Conservation (phyloP, 2,113 vertebrate species). For the Anthoscopus minutus region DNA sequence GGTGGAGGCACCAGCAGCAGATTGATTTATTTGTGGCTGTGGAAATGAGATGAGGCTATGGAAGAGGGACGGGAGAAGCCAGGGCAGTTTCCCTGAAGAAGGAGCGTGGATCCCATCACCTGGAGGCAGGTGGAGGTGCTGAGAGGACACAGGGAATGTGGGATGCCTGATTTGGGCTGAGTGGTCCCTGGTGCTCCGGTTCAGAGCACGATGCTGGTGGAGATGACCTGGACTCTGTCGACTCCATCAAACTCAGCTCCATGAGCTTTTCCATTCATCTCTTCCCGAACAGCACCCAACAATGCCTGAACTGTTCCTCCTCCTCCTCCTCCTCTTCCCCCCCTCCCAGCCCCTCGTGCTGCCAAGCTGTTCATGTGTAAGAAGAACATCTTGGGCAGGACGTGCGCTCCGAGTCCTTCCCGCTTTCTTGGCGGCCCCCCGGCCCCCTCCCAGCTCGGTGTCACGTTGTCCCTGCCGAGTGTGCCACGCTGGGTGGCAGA, state of each 20-base stretch:
- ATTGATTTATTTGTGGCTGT: conserved; percentile 45
- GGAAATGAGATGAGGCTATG: conserved; percentile 15
- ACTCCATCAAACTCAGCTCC: not conserved
- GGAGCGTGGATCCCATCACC: not conserved
- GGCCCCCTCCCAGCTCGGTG: not conserved
- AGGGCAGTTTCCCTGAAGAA: not conserved
- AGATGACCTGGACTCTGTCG: not conserved
- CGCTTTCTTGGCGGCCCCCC: not conserved
- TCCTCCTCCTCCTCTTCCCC: not conserved
- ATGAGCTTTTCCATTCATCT: not conserved
- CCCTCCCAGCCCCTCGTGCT: not conserved
- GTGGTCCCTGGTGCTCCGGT: not conserved
- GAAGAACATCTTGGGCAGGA: conserved; percentile 34
- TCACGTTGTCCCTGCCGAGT: not conserved
- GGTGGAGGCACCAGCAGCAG: conserved; percentile 53
- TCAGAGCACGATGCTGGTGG: not conserved
- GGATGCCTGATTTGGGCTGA: not conserved
- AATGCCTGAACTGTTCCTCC: not conserved
- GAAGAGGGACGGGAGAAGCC: not conserved
- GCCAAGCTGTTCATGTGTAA: conserved; percentile 51
- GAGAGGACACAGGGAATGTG: fast-evolving
- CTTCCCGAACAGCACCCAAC: not conserved
- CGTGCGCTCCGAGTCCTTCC: not conserved
- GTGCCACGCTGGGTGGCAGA: conserved; percentile 29
- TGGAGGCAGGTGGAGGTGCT: not conserved